Evolutionary conservation across 1,140 invertebrate genomes (phyloP), one percentile per base, ranked within the genome.

Genomic region (Orchesella cincta): DNA sequence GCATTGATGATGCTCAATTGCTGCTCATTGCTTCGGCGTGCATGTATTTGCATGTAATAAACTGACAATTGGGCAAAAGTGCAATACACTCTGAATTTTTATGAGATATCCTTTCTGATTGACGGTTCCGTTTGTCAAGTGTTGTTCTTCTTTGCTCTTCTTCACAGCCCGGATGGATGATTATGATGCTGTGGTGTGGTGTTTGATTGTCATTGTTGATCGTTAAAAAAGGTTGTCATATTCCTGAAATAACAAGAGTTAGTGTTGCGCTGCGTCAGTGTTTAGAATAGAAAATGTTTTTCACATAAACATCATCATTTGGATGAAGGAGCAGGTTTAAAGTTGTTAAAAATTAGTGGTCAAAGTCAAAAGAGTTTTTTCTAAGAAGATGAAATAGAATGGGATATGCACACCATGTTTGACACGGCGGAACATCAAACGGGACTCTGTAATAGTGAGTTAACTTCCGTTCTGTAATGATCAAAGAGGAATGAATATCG

Each of bases 81-180:
- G n/a, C n/a, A n/a, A n/a, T n/a, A n/a, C n/a, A n/a, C n/a, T n/a
- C 3, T 57, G 52, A 14, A 57, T 57, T 57, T 57, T 57, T 57
- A 57, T 57, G 52, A 57, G 52, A 14, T 57, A 18, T 26, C 23
- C 12, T 12, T 8, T 57, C 52, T 57, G 52, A 57, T 57, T 57
- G 52, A 57, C 52, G 52, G 52, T 57, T 57, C 52, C 52, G 52
- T 57, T 57, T 57, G 52, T 57, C 52, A 57, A 57, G 52, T 57
- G 52, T 57, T 3, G 14, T 57, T 57, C 8, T 46, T 46, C 5
- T 18, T 46, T 46, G 5, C 18, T 46, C 39, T 46, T 46, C 39
- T 46, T 46, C 5, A 46, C n/a, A n/a, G n/a, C n/a, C n/a, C n/a
- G n/a, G n/a, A n/a, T n/a, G n/a, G n/a, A n/a, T n/a, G n/a, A n/a